A percentile compares a stretch with the other conserved stretches of the same genome.
phyloP scores from a whole-genome alignment of 2,797 vertebrate genomes.

The Ammospiza maritima region DNA sequence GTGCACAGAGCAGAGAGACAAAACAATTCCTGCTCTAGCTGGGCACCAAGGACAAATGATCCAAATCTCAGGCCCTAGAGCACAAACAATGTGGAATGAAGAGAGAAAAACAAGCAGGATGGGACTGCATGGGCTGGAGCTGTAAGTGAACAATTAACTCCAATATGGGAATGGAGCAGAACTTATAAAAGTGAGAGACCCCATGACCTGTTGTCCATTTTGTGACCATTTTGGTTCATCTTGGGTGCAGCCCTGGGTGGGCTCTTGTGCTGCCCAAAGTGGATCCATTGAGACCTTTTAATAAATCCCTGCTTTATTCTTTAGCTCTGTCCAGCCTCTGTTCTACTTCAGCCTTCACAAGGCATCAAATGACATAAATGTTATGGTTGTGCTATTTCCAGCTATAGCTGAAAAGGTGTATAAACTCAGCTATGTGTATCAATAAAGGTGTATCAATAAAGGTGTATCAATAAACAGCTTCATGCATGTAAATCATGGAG shows the following conservation, averaged over 20 bases:
- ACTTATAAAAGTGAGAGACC: not conserved
- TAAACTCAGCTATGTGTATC: not conserved
- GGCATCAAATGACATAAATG: not conserved
- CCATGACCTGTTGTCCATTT: accelerated
- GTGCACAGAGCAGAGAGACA: not conserved
- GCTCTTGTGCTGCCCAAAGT: too few species aligned
- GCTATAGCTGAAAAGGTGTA: not conserved
- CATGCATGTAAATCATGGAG: not conserved
- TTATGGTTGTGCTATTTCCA: not conserved
- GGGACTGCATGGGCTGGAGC: not conserved
- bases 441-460: not conserved
- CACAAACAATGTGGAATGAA: accelerated
- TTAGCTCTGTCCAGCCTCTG: too few species aligned
- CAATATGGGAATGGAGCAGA: not conserved
- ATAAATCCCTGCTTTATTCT: too few species aligned
- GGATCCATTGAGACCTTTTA: too few species aligned
- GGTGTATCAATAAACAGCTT: not conserved
- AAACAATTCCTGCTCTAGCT: not conserved
- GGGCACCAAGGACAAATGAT: not conserved
- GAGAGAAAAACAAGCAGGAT: not conserved
- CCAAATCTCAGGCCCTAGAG: not conserved
- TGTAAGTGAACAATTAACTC: not conserved
- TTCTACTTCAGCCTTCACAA: not conserved
- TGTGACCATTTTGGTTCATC: not conserved
- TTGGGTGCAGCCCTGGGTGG: not conserved